Evolutionary conservation across 2,888 invertebrate genomes (phyloP), one percentile per base, ranked within the genome.

Genomic region (Sphaeridia pumilis): DNA sequence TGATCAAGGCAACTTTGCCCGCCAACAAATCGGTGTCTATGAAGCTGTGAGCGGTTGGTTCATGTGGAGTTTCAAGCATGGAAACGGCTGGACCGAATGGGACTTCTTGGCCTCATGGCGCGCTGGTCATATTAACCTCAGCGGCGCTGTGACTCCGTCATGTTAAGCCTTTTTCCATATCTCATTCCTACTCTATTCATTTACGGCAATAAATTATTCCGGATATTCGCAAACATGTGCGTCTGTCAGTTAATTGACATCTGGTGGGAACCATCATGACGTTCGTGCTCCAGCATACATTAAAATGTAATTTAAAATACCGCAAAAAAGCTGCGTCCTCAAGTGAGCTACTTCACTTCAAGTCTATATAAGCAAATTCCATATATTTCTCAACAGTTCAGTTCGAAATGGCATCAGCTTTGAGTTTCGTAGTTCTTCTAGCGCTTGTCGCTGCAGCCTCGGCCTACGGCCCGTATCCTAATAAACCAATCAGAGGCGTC

Each of bases 401-500:
- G n/a, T n/a, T n/a, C n/a, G n/a, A n/a, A n/a, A n/a, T n/a, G n/a
- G n/a, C n/a, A n/a, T n/a, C n/a, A n/a, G 20, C 41, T 20, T 17
- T 41, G 7, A n/a, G 41, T 10, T 5, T 17, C 4, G 26, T 14
- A n/a, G 4, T 46, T 12, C 28, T 20, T 4, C 27, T 46, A 28
- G 28, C n/a, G 10, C 5, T 14, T 17, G 5, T 46, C 4, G 48
- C 48, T 5, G 5, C 46, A 34, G 26, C 36, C 12, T 21, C 20
- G n/a, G 36, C 46, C 14, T 56, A 31, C 31, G 31, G 56, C 46
- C 45, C 44, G 2, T 46, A 46, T 41, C 60, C 58, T 21, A 44
- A 62, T 14, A 3, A 4, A 10, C 53, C 42, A 27, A 38, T 63
- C 10, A 42, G 60, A 1, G 63, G 63, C 14, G 63, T 61, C 2